Conservation (phyloP, 2,797 vertebrate species). For the Sebastes variabilis region DNA sequence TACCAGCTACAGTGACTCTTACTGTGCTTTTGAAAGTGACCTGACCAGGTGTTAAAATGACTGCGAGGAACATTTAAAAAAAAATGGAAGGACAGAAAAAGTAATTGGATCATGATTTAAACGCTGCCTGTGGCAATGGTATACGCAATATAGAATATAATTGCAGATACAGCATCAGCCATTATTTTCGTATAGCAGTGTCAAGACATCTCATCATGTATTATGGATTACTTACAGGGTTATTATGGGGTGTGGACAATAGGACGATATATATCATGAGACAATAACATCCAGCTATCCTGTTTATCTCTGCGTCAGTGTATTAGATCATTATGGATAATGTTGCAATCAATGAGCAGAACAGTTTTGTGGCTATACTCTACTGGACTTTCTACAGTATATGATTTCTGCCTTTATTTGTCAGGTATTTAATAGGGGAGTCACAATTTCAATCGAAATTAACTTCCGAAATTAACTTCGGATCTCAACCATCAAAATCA, state of each 20-base stretch:
- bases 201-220: neutral
- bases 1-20: neutral
- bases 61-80: neutral
- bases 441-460: too few species aligned
- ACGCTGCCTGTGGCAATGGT: neutral
- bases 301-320: neutral
- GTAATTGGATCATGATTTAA: neutral
- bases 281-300: neutral
- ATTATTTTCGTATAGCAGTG: neutral
- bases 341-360: neutral
- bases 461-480: too few species aligned
- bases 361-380: neutral
- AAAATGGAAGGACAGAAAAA: neutral
- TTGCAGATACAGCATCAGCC: neutral
- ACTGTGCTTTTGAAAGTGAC: neutral
- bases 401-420: neutral
- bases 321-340: neutral
- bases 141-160: neutral
- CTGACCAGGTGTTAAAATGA: neutral
- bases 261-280: neutral
- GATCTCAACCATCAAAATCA: too few species aligned
- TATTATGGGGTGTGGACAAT: neutral
- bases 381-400: neutral
- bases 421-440: neutral
- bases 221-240: neutral